These are phyloP conservation scores for Nemotelus nigrinus DNA, from an alignment of 2,888 invertebrate genomes.

Conservation along the genomic window DNA sequence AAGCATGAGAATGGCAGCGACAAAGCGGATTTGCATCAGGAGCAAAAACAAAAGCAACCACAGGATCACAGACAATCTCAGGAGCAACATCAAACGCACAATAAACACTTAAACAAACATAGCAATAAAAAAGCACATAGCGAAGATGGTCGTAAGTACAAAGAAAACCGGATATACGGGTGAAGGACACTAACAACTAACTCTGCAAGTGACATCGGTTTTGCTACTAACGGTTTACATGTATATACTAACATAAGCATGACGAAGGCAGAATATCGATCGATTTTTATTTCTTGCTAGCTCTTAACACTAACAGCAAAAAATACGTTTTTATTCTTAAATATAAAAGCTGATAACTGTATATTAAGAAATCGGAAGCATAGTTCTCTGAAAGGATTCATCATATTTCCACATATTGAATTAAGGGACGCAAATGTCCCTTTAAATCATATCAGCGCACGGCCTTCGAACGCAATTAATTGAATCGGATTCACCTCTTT, in stretches of 20 bases:
- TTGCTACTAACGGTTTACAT: conserved; percentile 11
- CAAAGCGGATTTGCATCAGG: conserved; percentile 24
- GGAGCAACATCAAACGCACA: conserved; percentile 58
- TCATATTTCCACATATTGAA: too few relatives aligned
- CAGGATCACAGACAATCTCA: conserved; percentile 50
- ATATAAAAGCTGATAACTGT: too few relatives aligned
- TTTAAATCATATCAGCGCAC: too few relatives aligned
- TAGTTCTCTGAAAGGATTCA: too few relatives aligned
- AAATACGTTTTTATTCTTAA: too few relatives aligned
- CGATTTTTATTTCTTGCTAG: neutral
- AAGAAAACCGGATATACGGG: conserved; percentile 5
- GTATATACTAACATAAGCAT: neutral
- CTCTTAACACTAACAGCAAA: too few relatives aligned
- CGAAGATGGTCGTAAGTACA: conserved; percentile 49
- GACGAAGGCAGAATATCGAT: neutral
- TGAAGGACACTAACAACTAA: conserved; percentile 30
- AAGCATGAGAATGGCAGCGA: conserved; percentile 31
- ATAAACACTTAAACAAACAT: conserved; percentile 54
- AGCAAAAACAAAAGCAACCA: conserved; percentile 40
- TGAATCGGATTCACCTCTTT: too few relatives aligned
- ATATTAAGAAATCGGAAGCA: too few relatives aligned
- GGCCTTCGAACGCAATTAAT: too few relatives aligned
- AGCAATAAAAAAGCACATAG: conserved; percentile 42
- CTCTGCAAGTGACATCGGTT: neutral
- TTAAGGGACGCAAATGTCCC: too few relatives aligned